phyloP scores from a whole-genome alignment of 2,797 vertebrate genomes.

The Prionace glauca region DNA sequence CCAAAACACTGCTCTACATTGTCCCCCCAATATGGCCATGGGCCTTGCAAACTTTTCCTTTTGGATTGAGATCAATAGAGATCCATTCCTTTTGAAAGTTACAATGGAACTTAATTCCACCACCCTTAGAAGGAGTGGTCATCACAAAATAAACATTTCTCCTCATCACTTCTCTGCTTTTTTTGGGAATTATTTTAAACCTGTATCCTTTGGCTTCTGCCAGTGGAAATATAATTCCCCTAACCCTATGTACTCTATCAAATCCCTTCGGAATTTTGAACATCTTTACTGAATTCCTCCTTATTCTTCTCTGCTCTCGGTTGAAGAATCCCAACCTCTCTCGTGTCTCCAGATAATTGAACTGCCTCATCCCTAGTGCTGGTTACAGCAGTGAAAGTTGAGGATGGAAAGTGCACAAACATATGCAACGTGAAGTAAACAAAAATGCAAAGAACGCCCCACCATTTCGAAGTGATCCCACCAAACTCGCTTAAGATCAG shows the following conservation, averaged over 20 bases:
- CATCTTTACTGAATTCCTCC: neutral
- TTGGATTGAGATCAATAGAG: neutral
- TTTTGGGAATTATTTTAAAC: neutral
- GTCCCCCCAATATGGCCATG: too few relatives aligned
- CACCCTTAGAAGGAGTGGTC: neutral
- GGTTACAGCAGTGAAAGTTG: neutral
- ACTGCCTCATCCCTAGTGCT: neutral
- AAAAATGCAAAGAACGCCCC: neutral
- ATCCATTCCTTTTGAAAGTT: neutral
- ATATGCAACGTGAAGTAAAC: neutral
- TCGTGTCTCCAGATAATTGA: neutral
- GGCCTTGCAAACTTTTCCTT: neutral
- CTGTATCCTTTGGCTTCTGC: neutral
- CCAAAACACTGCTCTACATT: too few relatives aligned
- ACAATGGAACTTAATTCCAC: neutral
- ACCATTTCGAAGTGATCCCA: neutral
- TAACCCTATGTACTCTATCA: neutral
- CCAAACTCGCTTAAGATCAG: neutral
- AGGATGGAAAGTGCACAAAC: neutral
- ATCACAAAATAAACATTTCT: neutral
- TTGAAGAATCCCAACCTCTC: neutral
- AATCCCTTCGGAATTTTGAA: neutral
- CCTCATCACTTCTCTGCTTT: neutral
- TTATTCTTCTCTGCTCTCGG: neutral
- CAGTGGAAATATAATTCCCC: neutral